Conservation (phyloP, 1,140 invertebrate genomes). For the Trichonephila inaurata region DNA sequence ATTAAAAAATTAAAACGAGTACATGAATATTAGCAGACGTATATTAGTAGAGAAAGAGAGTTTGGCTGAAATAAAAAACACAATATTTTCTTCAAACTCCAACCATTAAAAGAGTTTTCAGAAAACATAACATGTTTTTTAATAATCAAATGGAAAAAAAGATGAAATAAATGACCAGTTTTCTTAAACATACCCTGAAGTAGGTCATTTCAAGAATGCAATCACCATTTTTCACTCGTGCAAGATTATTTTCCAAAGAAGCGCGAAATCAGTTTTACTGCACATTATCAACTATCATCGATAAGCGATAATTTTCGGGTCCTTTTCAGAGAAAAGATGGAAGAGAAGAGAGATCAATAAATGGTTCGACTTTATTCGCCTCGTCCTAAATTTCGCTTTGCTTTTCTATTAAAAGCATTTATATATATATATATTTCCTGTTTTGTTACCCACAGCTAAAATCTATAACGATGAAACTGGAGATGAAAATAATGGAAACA, state of each 20-base stretch:
- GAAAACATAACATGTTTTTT: too few species aligned
- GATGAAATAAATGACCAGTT: slow-evolving; percentile 41
- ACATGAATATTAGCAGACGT: too few species aligned
- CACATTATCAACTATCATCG: slow-evolving; percentile 62
- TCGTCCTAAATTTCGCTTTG: slow-evolving; percentile 2
- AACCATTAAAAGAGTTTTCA: too few species aligned
- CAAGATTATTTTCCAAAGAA: background rate
- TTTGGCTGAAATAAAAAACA: too few species aligned
- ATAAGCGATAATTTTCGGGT: slow-evolving; percentile 58
- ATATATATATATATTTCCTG: background rate
- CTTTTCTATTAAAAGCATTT: slow-evolving; percentile 28
- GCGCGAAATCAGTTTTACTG: slow-evolving; percentile 40
- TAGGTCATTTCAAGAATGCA: slow-evolving; percentile 55
- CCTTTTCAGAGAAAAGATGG: slow-evolving; percentile 3
- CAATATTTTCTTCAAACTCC: too few species aligned
- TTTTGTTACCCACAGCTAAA: slow-evolving; percentile 34
- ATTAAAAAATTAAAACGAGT: too few species aligned
- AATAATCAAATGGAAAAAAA: background rate
- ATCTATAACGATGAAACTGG: slow-evolving; percentile 37
- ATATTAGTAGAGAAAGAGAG: too few species aligned
- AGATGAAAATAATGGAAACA: slow-evolving; percentile 46
- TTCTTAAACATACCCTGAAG: slow-evolving; percentile 6
- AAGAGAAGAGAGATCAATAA: slow-evolving; percentile 46
- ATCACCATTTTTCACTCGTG: slow-evolving; percentile 46
- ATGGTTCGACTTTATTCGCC: background rate